A percentile compares a stretch with the other conserved stretches of the same genome.
These are phyloP conservation scores for Crotalus viridis DNA, from an alignment of 2,113 vertebrate species.

Conservation along the genomic window DNA sequence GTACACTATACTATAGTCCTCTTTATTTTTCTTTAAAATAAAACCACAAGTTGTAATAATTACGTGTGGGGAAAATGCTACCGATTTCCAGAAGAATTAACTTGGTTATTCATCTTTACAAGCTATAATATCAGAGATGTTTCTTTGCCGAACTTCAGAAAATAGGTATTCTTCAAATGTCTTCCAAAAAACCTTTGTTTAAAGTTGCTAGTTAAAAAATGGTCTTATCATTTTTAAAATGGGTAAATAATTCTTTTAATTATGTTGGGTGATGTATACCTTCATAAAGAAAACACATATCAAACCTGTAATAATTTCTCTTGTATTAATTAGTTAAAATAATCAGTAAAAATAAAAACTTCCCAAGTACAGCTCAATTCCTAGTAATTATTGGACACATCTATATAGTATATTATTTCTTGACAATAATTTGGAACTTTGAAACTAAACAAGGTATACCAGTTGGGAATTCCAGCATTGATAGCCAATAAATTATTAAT, in stretches of 20 bases:
- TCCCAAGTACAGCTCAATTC: background rate
- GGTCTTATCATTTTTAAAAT: background rate
- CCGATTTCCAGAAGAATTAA: background rate
- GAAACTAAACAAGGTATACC: background rate
- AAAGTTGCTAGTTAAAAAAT: background rate
- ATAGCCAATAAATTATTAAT: background rate
- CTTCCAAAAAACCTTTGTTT: background rate
- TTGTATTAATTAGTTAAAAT: background rate
- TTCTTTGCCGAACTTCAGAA: background rate
- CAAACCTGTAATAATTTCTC: background rate
- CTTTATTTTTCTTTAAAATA: background rate
- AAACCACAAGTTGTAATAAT: background rate
- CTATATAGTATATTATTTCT: background rate
- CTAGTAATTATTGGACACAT: background rate
- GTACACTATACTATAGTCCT: background rate
- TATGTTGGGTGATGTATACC: background rate
- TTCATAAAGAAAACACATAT: background rate
- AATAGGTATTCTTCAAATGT: background rate
- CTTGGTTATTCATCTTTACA: background rate
- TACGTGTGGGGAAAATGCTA: no score
- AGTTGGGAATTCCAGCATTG: background rate
- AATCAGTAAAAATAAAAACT: background rate
- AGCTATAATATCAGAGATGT: background rate
- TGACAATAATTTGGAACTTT: background rate
- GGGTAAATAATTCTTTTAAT: background rate